Evolutionary conservation across 2,888 invertebrate genomes (phyloP).

Genomic region (Sinhomidia bicolor): DNA sequence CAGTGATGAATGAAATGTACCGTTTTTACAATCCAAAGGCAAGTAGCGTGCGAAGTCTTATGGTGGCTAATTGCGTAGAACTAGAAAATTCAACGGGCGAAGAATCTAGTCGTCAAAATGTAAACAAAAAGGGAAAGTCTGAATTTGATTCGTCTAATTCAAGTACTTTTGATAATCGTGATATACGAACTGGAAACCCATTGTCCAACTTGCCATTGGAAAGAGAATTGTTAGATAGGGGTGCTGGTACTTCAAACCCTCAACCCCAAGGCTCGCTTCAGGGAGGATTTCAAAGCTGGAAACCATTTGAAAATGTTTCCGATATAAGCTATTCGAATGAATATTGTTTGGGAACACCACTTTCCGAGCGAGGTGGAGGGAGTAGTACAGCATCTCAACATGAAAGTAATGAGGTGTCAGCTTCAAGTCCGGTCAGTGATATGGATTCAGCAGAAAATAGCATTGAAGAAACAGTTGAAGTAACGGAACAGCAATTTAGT

Average conservation of each 20-base stretch:
- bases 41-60: slow-evolving; percentile 86
- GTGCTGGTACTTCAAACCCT: slow-evolving; percentile 41
- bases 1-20: slow-evolving; percentile 87
- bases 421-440: slow-evolving; percentile 47
- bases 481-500: slow-evolving; percentile 2
- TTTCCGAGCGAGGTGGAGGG: slow-evolving; percentile 33
- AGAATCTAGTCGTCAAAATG: slow-evolving; percentile 31
- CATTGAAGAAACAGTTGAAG: slow-evolving; percentile 15
- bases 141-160: background rate
- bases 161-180: background rate
- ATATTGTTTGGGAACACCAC: slow-evolving; percentile 59
- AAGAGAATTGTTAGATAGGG: slow-evolving; percentile 67
- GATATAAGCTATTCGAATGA: slow-evolving; percentile 75
- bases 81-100: background rate
- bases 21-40: slow-evolving; percentile 91
- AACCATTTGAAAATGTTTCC: slow-evolving; percentile 76
- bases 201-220: slow-evolving; percentile 73
- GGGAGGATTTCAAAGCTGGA: slow-evolving; percentile 77
- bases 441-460: slow-evolving; percentile 46
- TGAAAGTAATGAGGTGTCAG: slow-evolving; percentile 8
- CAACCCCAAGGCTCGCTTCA: slow-evolving; percentile 70
- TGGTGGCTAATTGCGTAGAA: slow-evolving; percentile 87
- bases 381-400: background rate
- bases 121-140: slow-evolving; percentile 26
- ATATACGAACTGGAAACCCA: slow-evolving; percentile 73